Percentiles rank a stretch among this genome's conserved stretches.
Conservation (phyloP, 2,888 invertebrate species). For the Cantharis lateralis region DNA sequence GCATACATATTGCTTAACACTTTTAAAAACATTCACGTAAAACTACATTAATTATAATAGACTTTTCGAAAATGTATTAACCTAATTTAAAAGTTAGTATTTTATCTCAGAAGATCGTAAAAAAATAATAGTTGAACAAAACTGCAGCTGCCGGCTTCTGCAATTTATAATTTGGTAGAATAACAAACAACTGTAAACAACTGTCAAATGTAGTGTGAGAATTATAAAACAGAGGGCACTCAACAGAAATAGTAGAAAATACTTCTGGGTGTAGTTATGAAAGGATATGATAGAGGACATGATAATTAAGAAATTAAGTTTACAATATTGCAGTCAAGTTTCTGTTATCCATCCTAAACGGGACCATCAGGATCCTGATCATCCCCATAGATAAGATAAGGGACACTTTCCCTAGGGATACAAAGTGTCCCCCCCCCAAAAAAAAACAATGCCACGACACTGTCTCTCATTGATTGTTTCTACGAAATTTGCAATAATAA, state of each 20-base stretch:
- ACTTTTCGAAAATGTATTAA: not conserved
- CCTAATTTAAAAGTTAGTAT: not conserved
- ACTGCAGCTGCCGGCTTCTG: not conserved
- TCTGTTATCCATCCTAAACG: too few species aligned
- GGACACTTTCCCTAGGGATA: too few species aligned
- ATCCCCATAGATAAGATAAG: too few species aligned
- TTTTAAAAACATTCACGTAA: not conserved
- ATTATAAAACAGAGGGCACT: not conserved
- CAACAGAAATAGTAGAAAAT: not conserved
- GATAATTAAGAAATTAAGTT: not conserved
- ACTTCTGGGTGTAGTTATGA: not conserved
- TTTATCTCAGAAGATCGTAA: not conserved
- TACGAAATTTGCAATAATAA: too few species aligned
- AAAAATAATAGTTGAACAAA: not conserved
- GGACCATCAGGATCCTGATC: too few species aligned
- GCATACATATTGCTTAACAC: conserved; percentile 79
- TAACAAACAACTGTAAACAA: not conserved
- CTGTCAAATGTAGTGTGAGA: not conserved
- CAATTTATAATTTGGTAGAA: not conserved
- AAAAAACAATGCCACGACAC: too few species aligned
- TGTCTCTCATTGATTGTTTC: too few species aligned
- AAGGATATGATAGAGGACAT: not conserved
- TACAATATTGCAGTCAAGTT: too few species aligned
- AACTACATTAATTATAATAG: not conserved
- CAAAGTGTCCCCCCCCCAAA: too few species aligned